phyloP scores from a whole-genome alignment of 2,888 invertebrate genomes.

The Drosophila recens region DNA sequence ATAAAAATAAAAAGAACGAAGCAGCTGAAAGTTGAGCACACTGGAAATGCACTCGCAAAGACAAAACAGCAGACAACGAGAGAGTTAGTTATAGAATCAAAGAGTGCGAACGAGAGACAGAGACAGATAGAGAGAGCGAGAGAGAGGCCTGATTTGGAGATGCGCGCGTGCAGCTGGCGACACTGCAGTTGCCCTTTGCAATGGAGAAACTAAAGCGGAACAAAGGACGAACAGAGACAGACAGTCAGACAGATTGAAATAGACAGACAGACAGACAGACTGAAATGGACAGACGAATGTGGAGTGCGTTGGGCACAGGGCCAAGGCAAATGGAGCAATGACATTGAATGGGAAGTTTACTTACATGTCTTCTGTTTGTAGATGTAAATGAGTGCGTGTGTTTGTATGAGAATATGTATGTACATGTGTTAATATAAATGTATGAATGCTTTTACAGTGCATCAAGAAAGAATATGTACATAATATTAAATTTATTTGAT shows the following conservation, averaged over 20 bases:
- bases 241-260: too few relatives aligned
- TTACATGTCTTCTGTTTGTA: constrained; percentile 29
- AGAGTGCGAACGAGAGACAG: constrained; percentile 16
- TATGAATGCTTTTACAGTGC: not conserved
- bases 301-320: constrained; percentile 67
- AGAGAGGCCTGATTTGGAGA: constrained; percentile 34
- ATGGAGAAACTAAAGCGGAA: constrained; percentile 60
- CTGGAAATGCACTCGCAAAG: constrained; percentile 62
- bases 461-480: not conserved
- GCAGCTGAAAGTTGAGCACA: constrained; percentile 63
- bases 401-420: not conserved
- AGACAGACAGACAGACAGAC: constrained; percentile 2
- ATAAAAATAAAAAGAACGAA: constrained; percentile 30
- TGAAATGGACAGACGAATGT: not conserved
- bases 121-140: constrained; percentile 6
- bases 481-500: too few relatives aligned
- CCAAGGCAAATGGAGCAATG: constrained; percentile 76
- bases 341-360: constrained; percentile 39
- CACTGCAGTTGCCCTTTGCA: constrained; percentile 48
- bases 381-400: constrained; percentile 6
- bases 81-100: constrained; percentile 17
- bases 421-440: not conserved
- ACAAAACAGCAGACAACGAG: constrained; percentile 44
- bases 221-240: constrained; percentile 43
- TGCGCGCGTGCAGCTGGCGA: constrained; percentile 70